Percentiles rank a stretch among this genome's conserved stretches.
phyloP scores from a whole-genome alignment of 1,140 invertebrate species.

The Leptinotarsa lineolata region DNA sequence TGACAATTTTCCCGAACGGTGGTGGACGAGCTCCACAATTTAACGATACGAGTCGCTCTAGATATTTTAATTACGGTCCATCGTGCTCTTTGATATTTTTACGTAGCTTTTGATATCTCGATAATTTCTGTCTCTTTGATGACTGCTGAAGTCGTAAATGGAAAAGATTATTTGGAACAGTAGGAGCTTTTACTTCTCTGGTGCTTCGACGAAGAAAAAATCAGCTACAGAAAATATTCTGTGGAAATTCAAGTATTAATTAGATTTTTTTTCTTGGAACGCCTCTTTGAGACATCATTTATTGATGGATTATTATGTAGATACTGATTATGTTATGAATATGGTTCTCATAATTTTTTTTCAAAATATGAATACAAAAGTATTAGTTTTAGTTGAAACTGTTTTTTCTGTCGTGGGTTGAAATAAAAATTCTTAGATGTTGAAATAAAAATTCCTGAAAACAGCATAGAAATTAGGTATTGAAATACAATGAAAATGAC shows the following conservation, averaged over 20 bases:
- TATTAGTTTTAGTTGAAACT: no score
- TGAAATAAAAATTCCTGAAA: no score
- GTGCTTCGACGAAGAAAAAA: not conserved
- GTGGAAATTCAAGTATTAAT: not conserved
- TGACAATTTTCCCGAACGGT: not conserved
- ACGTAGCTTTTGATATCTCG: conserved; percentile 19
- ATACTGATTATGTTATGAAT: no score
- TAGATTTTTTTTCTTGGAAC: not conserved
- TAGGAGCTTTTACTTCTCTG: conserved; percentile 1
- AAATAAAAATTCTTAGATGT: no score
- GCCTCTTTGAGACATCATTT: no score
- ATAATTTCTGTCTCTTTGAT: conserved; percentile 17
- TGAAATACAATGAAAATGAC: no score
- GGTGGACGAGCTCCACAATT: conserved; percentile 3
- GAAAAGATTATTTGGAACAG: conserved; percentile 9
- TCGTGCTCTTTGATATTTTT: conserved; percentile 21
- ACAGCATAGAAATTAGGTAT: no score
- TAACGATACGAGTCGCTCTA: conserved; percentile 16
- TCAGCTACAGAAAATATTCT: not conserved
- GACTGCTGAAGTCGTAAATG: conserved; percentile 12
- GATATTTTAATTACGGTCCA: conserved; percentile 24
- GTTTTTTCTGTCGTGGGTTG: no score
- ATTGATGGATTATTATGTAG: no score
- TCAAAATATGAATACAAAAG: no score
- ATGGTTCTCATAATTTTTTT: no score